Base-by-base conservation (phyloP, 1,140 invertebrate genomes). In the Colletes latitarsis region DNA sequence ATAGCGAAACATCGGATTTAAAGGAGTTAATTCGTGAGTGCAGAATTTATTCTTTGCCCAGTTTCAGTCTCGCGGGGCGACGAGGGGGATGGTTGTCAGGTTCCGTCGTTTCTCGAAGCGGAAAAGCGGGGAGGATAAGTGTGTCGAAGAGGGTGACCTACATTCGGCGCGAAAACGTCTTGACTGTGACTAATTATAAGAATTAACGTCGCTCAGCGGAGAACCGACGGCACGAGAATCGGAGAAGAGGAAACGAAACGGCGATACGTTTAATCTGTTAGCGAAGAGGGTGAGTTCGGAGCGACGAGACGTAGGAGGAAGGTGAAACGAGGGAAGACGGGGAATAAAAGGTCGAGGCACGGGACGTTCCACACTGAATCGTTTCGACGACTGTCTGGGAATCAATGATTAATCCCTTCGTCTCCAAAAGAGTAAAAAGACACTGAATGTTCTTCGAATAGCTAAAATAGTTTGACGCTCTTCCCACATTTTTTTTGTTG, bases 101-200 rank as follows among this genome's bases (percentile, higher is more conserved):
- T 30, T 30, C n/a, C 30, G 30, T 30, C 30, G 30, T 30, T 30
- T 30, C 30, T 30, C 30, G 30, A 30, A 2, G 30, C 30, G 30
- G 30, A 30, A 30, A 30, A 30, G 30, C 30, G 30, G 30, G 30
- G 30, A 30, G 30, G 30, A 30, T 30, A 30, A 30, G 30, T 30
- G 30, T 30, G 30, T 30, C 30, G 30, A 30, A 30, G 30, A 30
- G 30, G 30, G 30, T 30, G 30, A 30, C 30, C 30, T 30, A 30
- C 58, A 63, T 67, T 72, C 57, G 10, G 21, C 46, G 67, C 15
- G 55, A 62, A 72, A 52, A 6, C 67, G 46, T 77, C 41, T 30
- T 9, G 75, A 62, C 75, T 57, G 67, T 62, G 82, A 77, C 76
- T 72, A 69, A 66, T 83, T 80, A 69, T 83, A 80, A 83, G 82